Evolutionary conservation across 2,888 invertebrate genomes (phyloP).

Genomic region (Torymus tubicola): DNA sequence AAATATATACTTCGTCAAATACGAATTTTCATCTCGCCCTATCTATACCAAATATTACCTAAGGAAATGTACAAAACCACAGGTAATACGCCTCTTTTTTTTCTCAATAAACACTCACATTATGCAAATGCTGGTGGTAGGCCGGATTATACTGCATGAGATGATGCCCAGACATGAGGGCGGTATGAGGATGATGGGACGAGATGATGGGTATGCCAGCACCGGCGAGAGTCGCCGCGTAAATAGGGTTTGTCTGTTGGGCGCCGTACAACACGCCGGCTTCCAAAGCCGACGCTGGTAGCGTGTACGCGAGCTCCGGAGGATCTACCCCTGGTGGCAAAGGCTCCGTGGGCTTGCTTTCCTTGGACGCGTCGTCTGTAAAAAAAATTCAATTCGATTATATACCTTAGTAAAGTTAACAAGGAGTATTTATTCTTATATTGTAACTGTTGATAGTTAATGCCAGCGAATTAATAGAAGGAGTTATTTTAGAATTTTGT

Average conservation of each 20-base stretch:
- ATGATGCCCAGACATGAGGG: slow-evolving; percentile 71
- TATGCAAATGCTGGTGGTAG: slow-evolving; percentile 71
- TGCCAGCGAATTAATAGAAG: no score
- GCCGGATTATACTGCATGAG: slow-evolving; percentile 71
- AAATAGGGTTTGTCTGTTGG: slow-evolving; percentile 70
- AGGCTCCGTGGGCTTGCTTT: slow-evolving; percentile 72
- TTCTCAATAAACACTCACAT: slow-evolving; percentile 63
- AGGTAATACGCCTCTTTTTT: no score
- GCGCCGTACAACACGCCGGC: slow-evolving; percentile 68
- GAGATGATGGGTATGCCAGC: slow-evolving; percentile 69
- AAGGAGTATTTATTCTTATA: no score
- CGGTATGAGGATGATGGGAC: slow-evolving; percentile 62
- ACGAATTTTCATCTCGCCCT: no score
- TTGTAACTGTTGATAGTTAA: no score
- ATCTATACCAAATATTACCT: no score
- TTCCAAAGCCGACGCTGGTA: slow-evolving; percentile 68
- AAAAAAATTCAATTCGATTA: background rate
- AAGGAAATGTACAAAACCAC: no score
- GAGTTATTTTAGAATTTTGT: no score
- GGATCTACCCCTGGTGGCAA: slow-evolving; percentile 79
- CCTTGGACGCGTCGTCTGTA: slow-evolving; percentile 15
- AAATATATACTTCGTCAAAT: no score
- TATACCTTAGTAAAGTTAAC: no score
- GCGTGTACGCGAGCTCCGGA: slow-evolving; percentile 73
- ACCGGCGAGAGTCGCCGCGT: slow-evolving; percentile 70